Percentiles rank a stretch among this genome's conserved stretches.
These are phyloP conservation scores for Octonoba sinensis DNA, from an alignment of 2,888 invertebrate species.

Conservation along the genomic window DNA sequence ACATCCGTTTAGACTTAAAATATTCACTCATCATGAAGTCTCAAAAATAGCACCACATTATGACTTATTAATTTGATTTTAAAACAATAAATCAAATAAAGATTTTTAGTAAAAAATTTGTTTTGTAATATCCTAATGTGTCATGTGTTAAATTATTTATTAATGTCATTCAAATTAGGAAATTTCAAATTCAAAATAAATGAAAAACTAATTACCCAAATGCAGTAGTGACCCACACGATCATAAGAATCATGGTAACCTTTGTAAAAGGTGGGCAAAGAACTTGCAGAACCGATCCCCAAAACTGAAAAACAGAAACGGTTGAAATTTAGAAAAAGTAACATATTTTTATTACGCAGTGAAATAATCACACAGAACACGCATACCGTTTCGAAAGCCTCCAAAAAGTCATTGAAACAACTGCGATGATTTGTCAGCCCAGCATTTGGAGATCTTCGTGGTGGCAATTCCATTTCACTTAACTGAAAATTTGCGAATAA, in stretches of 20 bases:
- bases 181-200: neutral
- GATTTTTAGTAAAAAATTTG: too few species aligned
- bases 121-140: too few species aligned
- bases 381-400: slow-evolving; percentile 73
- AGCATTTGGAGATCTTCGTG: slow-evolving; percentile 68
- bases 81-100: too few species aligned
- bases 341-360: neutral
- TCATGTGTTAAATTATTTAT: too few species aligned
- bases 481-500: slow-evolving; percentile 83
- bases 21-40: too few species aligned
- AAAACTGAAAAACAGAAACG: slow-evolving; percentile 75
- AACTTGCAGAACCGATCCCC: slow-evolving; percentile 79
- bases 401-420: slow-evolving; percentile 73
- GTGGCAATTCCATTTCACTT: slow-evolving; percentile 80
- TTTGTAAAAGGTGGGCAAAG: slow-evolving; percentile 78
- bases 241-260: slow-evolving; percentile 77
- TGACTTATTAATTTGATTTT: too few species aligned
- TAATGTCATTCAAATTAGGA: neutral
- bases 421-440: slow-evolving; percentile 74
- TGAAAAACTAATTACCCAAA: slow-evolving; percentile 71
- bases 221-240: slow-evolving; percentile 76
- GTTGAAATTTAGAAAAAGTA: slow-evolving; percentile 15
- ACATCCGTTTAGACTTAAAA: too few species aligned
- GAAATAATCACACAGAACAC: neutral
- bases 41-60: too few species aligned